Base-by-base conservation (phyloP, 2,888 invertebrate genomes). In the Anaspis maculata region DNA sequence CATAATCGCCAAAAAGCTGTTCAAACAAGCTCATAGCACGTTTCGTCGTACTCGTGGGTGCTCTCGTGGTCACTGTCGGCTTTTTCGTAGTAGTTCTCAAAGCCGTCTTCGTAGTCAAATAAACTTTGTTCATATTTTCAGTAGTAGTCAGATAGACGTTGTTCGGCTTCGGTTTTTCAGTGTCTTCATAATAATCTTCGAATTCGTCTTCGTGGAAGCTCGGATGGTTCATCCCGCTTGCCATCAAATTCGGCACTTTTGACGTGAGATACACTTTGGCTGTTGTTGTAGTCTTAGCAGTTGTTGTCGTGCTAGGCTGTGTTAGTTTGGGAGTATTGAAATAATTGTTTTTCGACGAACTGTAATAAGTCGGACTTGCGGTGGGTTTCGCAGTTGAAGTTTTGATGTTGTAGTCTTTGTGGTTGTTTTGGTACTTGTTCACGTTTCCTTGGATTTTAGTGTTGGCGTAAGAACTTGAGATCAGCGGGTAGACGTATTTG, bases 401-500 rank as follows among this genome's bases (percentile, higher is more conserved):
- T 34, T 55, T 56, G 9, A 52, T 51, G 9, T 48, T 46, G 32
- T 61, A 59, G 27, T 63, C 59, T 44, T 67, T 66, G 41, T 67
- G 66, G 36, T 73, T 72, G 38, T 70, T 5, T 6, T 19, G 68
- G 45, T 69, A 70, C 41, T 69, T 72, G 44, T 72, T 71, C 30
- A 71, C 71, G 52, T 71, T 73, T 27, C 80, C 80, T 53, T 81
- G 81, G 14, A 80, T 74, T 55, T 81, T 82, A 1, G 79, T 72
- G 49, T 79, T 81, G 1, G 81, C 80, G 54, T 82, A 82, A 1
- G 79, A 79, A 49, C 72, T 79, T 1, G 80, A 80, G 31, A 82
- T 80, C 30, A 82, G 52, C 0, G 81, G 81, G 56, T 76, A 77
- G 1, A 76, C 76, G 44, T 78, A 79, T 53, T 78, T 79, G 15